Conservation (phyloP, 2,888 invertebrate species). For the Electrophaes corylata region DNA sequence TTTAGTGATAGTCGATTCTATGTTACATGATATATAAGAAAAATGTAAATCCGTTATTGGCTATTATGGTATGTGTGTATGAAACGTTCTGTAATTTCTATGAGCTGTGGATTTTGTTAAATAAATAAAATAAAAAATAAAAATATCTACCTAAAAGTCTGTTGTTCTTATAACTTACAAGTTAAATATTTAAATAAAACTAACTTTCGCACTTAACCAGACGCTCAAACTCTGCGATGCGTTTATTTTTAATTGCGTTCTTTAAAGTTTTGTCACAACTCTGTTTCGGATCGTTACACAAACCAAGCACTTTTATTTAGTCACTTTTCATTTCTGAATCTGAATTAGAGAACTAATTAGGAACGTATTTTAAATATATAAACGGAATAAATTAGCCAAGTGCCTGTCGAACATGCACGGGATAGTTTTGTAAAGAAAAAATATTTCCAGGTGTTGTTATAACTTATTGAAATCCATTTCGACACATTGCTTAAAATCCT, state of each 20-base stretch:
- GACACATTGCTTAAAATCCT: too few relatives aligned
- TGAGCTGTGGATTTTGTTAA: too few relatives aligned
- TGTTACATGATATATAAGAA: too few relatives aligned
- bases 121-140: too few relatives aligned
- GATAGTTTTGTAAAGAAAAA: too few relatives aligned
- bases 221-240: conserved; percentile 43
- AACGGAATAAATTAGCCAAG: neutral
- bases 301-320: conserved; percentile 11
- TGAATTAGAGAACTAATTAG: conserved; percentile 2
- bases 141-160: neutral
- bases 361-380: neutral
- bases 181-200: conserved; percentile 28
- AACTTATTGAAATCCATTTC: too few relatives aligned
- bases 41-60: too few relatives aligned
- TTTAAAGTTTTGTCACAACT: conserved; percentile 57
- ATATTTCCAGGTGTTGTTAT: too few relatives aligned
- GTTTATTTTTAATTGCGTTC: conserved; percentile 62
- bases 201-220: conserved; percentile 26
- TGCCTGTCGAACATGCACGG: neutral
- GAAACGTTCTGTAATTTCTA: too few relatives aligned
- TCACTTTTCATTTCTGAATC: conserved; percentile 19
- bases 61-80: too few relatives aligned
- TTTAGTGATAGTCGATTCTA: too few relatives aligned
- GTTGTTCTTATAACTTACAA: conserved; percentile 7
- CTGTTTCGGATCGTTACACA: conserved; percentile 22